A percentile compares a stretch with the other conserved stretches of the same genome.
phyloP scores from a whole-genome alignment of 2,113 vertebrate species.

The Indicator maculatus region DNA sequence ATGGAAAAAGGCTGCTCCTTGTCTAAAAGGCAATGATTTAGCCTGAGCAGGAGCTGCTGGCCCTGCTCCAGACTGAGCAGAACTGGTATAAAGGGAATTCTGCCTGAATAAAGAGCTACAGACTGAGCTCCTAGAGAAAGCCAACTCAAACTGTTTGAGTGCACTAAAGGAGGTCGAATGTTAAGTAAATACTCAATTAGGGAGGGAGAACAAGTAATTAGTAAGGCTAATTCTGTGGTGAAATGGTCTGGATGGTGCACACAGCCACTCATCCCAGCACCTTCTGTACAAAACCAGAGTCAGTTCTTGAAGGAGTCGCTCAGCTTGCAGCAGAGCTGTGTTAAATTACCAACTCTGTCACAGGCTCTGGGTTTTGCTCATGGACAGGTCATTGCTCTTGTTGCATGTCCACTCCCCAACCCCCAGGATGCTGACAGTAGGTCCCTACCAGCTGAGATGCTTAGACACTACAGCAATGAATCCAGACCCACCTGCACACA shows the following conservation, averaged over 20 bases:
- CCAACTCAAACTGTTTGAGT: background rate
- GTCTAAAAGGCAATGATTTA: background rate
- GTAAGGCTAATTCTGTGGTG: conserved; percentile 15
- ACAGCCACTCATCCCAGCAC: background rate
- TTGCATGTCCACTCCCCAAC: background rate
- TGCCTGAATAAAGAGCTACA: background rate
- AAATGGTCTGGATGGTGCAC: background rate
- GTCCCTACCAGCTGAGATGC: background rate
- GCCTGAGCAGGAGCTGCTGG: background rate
- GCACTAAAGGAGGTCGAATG: conserved; percentile 9
- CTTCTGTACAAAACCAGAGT: background rate
- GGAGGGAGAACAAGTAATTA: background rate
- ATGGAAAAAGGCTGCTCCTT: background rate
- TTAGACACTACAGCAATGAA: background rate
- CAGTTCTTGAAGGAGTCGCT: background rate
- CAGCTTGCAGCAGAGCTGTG: background rate
- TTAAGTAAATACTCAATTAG: conserved; percentile 38
- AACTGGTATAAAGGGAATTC: background rate
- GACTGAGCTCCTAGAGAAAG: background rate
- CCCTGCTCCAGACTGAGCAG: background rate
- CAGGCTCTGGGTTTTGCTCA: background rate
- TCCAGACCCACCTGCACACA: background rate
- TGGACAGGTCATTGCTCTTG: background rate
- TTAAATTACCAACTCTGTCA: background rate
- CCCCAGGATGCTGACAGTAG: background rate